phyloP scores from a whole-genome alignment of 2,888 invertebrate genomes.

The Tenthredo distinguenda region DNA sequence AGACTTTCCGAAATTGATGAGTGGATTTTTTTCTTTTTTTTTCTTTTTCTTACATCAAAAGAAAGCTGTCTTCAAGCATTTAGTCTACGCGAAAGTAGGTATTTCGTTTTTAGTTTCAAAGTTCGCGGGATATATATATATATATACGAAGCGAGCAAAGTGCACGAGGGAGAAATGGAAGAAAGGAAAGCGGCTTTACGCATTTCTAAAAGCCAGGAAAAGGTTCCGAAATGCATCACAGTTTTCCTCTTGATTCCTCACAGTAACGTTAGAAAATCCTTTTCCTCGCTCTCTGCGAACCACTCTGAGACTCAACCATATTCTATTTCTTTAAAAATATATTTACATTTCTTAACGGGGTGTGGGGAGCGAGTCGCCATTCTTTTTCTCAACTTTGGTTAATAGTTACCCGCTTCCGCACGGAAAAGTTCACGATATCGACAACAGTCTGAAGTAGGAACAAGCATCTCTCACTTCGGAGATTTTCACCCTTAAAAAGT shows the following conservation, averaged over 20 bases:
- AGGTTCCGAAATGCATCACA: neutral
- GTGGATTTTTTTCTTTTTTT: neutral
- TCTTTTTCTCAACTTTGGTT: neutral
- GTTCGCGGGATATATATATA: neutral
- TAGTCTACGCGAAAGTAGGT: neutral
- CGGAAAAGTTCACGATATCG: neutral
- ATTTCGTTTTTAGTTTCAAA: constrained; percentile 2
- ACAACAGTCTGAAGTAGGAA: no score
- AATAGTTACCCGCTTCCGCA: neutral
- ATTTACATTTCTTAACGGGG: neutral
- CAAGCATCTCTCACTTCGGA: no score
- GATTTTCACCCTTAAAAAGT: no score
- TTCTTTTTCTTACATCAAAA: neutral
- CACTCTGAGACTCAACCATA: neutral
- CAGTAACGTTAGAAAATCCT: neutral
- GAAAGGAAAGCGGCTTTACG: neutral
- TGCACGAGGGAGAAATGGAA: neutral
- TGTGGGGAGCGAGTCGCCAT: neutral
- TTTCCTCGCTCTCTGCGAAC: neutral
- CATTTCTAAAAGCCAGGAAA: neutral
- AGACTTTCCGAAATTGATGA: neutral
- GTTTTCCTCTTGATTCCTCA: neutral
- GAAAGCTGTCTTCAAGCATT: neutral
- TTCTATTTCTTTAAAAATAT: neutral
- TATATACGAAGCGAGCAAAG: neutral